A percentile compares a stretch with the other conserved stretches of the same genome.
These are phyloP conservation scores for Thaleichthys pacificus DNA, from an alignment of 2,797 vertebrate genomes.

Conservation along the genomic window DNA sequence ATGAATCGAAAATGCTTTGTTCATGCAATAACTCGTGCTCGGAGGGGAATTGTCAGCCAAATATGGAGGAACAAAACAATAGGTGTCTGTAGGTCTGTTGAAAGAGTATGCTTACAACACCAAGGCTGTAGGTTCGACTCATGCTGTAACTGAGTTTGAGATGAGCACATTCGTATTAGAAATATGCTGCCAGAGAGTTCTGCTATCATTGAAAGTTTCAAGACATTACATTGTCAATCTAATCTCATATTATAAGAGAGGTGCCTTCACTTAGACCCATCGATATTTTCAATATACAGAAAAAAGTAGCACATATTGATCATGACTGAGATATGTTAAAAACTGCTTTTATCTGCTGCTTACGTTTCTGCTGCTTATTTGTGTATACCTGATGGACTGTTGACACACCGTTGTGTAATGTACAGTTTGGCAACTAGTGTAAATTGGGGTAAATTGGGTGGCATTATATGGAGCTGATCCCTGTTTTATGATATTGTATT, in stretches of 20 bases:
- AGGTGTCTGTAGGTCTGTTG: background rate
- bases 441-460: no score
- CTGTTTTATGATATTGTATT: background rate
- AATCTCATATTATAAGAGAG: background rate
- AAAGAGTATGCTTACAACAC: background rate
- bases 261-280: no score
- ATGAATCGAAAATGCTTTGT: background rate
- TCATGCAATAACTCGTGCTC: background rate
- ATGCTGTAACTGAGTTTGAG: background rate
- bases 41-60: background rate
- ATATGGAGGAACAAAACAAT: background rate
- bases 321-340: background rate
- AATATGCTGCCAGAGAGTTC: background rate
- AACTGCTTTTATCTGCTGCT: no score
- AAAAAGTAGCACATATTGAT: background rate
- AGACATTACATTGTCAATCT: background rate
- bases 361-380: no score
- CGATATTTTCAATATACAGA: background rate
- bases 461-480: background rate
- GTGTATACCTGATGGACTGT: no score
- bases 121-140: background rate
- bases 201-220: background rate
- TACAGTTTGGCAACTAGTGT: no score
- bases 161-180: background rate
- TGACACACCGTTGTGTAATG: no score